Conservation (phyloP, 2,113 vertebrate genomes). For the Alouatta palliata region DNA sequence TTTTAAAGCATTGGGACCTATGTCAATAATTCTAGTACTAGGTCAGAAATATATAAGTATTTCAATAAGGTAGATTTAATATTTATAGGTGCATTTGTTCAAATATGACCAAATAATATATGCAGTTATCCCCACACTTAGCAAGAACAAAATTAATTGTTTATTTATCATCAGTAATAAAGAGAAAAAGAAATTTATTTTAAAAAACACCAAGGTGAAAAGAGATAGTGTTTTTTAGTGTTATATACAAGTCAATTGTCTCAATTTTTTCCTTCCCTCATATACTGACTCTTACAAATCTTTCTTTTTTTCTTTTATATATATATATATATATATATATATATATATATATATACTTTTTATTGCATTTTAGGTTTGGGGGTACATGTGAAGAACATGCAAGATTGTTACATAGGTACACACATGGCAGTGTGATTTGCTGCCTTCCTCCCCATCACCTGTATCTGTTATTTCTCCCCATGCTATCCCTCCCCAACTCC, state of each 20-base stretch:
- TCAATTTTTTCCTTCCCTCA: background rate
- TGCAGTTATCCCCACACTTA: background rate
- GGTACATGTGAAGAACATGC: too few relatives aligned
- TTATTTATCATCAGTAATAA: background rate
- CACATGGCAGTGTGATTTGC: too few relatives aligned
- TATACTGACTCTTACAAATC: too few relatives aligned
- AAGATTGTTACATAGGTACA: too few relatives aligned
- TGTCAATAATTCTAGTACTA: background rate
- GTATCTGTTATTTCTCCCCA: too few relatives aligned
- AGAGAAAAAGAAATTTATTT: background rate
- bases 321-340: too few relatives aligned
- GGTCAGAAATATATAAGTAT: background rate
- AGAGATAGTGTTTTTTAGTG: background rate
- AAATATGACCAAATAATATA: background rate
- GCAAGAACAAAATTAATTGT: background rate
- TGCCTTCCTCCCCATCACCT: too few relatives aligned
- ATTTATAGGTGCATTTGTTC: background rate
- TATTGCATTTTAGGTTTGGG: too few relatives aligned
- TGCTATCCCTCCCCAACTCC: too few relatives aligned
- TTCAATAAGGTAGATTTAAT: background rate
- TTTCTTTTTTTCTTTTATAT: too few relatives aligned
- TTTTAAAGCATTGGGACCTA: background rate
- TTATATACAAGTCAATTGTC: background rate
- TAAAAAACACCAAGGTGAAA: background rate
- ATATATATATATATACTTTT: too few relatives aligned